Base-by-base conservation (phyloP, 2,113 vertebrate species). In the Atlantisia rogersi region DNA sequence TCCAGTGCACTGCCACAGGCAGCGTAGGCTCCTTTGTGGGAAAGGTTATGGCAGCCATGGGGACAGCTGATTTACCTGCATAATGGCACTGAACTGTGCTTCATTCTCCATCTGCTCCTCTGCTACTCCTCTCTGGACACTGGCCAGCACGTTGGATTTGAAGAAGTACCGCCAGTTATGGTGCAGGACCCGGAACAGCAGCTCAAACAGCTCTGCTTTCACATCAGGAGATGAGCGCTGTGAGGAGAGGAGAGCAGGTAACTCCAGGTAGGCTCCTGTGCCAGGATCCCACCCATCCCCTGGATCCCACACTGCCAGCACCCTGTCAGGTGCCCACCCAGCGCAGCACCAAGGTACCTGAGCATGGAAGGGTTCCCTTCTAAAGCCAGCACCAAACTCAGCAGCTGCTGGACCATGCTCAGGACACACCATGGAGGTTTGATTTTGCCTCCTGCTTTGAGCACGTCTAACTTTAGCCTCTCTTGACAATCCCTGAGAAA, bases 81-180 rank as follows among this genome's bases (percentile, higher is more conserved):
- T 99, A 81, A 99, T 98, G 92, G 99, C 98, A 92, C 98, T 98
- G 98, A 99, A 99, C 96, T 99, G 99, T 4, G 98, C 98, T 94
- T 99, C 98, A 0, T 99, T 99, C 97, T 99, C 99, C 99, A 99
- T 99, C 93, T 98, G 98, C 53, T 99, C 99, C 76, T 99, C 99
- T 1, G 97, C 92, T 3, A 96, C 94, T 21, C 98, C 99, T 97
- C 98, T 98, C 93, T 99, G 99, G 67, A 99, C 99, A 8, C 98
- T 99, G 89, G 99, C 99, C 97, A 99, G 96, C 82, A 99, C 98
- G 1, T 98, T 99, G 11, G 99, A 99, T 94, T 99, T 99, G 97
- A 99, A 99, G 98, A 99, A 99, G 98, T 99, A 99, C 96, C 99
- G 98, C 99, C 99, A 99, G 92, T 99, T 99, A 95, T 99, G 99